Evolutionary conservation across 2,888 invertebrate genomes (phyloP), one percentile per base, ranked within the genome.

Genomic region (Plagiodera versicolora): DNA sequence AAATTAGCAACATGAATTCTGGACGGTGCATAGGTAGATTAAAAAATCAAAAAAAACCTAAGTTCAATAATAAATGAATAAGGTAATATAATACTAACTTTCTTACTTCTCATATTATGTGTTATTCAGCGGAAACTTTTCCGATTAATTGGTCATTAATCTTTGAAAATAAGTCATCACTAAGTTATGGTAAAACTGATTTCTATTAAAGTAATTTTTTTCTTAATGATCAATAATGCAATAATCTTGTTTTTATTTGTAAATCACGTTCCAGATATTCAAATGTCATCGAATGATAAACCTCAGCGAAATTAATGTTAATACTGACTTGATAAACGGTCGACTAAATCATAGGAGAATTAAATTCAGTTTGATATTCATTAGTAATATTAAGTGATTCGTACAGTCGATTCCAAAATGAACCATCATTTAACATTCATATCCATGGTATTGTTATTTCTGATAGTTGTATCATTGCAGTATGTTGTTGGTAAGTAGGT

Each of bases 271-370:
- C 53, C 11, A 53, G 44, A 53, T 53, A 53, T 24, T 45, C 53
- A 44, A 24, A 53, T 53, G 24, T 53, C 53, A 39, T 14, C 4
- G 20, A 53, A 8, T 17, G 53, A 53, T 53, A 53, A 52, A 53
- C 53, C 44, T 16, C 6, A 16, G 30, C 32, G 39, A 6, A 39
- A 19, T n/a, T 6, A 9, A 1, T 16, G 24, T 44, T 14, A 44
- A 53, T 17, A 17, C 17, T 24, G 9, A 30, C 20, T 17, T 30
- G 16, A 30, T 47, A 18, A 4, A 8, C 2, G 47, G 14, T 16
- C 8, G 20, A 28, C 28, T 18, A 6, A 28, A 2, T 50, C 28
- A 14, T 16, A 16, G 18, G 17, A 28, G 30, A 28, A 16, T 9
- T 9, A 18, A 47, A 47, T 18, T 2, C 9, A 10, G n/a, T 14